Conservation (phyloP, 2,797 vertebrate genomes). For the Knipowitschia caucasica region DNA sequence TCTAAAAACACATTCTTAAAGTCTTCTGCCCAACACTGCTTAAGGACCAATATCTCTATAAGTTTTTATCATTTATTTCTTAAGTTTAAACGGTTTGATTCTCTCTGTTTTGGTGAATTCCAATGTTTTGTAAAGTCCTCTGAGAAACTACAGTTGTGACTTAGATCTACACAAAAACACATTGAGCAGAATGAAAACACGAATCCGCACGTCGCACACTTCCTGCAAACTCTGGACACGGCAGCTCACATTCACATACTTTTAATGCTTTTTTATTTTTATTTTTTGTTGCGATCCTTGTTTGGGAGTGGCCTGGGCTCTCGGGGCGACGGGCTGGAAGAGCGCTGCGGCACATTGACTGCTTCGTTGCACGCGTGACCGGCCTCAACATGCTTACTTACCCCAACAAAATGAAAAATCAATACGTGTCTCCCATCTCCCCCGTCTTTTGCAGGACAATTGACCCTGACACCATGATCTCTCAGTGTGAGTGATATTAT, state of each 20-base stretch:
- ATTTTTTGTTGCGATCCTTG: conserved; percentile 28
- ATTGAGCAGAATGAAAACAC: no score
- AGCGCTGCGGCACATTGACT: conserved; percentile 56
- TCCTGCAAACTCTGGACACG: conserved; percentile 4
- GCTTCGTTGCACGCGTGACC: conserved; percentile 68
- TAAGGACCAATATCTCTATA: no score
- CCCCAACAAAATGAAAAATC: conserved; percentile 77
- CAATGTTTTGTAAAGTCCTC: no score
- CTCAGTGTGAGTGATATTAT: conserved; percentile 72
- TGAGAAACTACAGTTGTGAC: no score
- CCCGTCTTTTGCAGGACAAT: conserved; percentile 72
- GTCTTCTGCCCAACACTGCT: no score
- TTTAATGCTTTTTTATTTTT: conserved; percentile 24
- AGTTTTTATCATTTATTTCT: no score
- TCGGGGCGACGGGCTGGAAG: conserved; percentile 55
- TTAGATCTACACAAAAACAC: no score
- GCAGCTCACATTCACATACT: conserved; percentile 8
- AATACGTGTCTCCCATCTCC: conserved; percentile 70
- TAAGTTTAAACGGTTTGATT: no score
- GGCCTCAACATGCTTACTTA: conserved; percentile 73
- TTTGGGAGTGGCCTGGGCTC: conserved; percentile 52
- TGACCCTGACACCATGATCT: conserved; percentile 74
- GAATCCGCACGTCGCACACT: conserved; percentile 27
- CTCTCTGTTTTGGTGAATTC: no score
- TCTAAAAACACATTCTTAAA: no score